Base-by-base conservation (phyloP, 2,888 invertebrate genomes). In the Caenorhabditis sp. region DNA sequence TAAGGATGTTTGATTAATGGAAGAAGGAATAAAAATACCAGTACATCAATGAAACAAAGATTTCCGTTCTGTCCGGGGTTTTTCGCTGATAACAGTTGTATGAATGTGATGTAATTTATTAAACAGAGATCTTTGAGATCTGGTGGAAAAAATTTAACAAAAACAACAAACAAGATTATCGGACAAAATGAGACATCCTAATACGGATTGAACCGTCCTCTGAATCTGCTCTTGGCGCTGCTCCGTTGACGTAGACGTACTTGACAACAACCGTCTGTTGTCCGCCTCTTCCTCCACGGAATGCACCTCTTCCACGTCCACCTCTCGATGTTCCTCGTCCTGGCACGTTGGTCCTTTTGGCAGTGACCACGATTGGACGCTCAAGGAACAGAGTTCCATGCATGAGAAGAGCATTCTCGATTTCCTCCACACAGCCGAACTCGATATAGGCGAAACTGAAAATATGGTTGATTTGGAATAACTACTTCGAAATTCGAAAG, bases 291-390 rank as follows among this genome's bases (percentile, higher is more conserved):
- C 47, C 47, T 47, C 47, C 47, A 47, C 47, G 47, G 47, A 47
- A 47, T 19, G 7, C 4, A 47, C 47, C 56, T 24, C 28, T 22
- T 28, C 47, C 47, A 47, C 47, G 47, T 1, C 47, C 47, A 19
- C 47, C 47, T 47, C 47, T 47, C 19, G 41, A 22, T 41, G 24
- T 5, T 22, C 44, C 44, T 24, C 41, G 41, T 41, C 63, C 63
- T 63, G 63, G 63, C 7, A 38, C 38, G 26, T 63, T 63, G 22
- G 63, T 63, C n/a, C 63, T 63, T 24, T 63, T 63, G 63, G 41
- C 41, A 26, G 44, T 44, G 24, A 63, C 63, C 0, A 44, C 19
- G 41, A 63, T 44, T 41, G 24, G 19, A 12, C 63, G 38, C 7
- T 41, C 19, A 22, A 41, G 63, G 26, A 63, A 63, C 24, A 24